These are phyloP conservation scores for Chaetorhynchus papuensis DNA, from an alignment of 2,113 vertebrate genomes.

Conservation along the genomic window DNA sequence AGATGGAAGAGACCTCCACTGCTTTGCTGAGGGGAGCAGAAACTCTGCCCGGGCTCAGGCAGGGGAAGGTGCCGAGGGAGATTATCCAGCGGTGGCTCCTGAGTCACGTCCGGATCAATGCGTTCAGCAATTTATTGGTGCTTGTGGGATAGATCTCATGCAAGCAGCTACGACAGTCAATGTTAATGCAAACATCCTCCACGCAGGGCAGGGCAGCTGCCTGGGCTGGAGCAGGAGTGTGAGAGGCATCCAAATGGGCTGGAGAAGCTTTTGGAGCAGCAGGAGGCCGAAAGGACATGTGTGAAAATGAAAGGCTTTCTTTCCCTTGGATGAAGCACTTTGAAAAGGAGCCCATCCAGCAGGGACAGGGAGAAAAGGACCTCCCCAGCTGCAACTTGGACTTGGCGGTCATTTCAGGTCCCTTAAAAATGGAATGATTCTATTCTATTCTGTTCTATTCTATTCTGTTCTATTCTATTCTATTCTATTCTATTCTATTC, in stretches of 20 bases:
- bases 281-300: background rate
- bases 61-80: background rate
- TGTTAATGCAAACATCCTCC: constrained; percentile 7
- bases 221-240: background rate
- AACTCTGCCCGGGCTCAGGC: background rate
- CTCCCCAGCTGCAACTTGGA: background rate
- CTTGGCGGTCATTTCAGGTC: background rate
- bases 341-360: background rate
- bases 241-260: background rate
- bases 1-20: constrained; percentile 16
- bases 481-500: background rate
- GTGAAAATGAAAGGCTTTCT: background rate
- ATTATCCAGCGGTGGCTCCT: constrained; percentile 37
- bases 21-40: constrained; percentile 39
- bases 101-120: constrained; percentile 25
- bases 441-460: background rate
- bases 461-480: background rate
- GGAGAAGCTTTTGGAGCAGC: background rate
- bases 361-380: background rate
- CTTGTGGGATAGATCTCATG: background rate
- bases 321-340: background rate
- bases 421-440: background rate
- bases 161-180: background rate
- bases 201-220: background rate
- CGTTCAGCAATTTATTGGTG: background rate